These are phyloP conservation scores for Phaethon lepturus DNA, from an alignment of 2,113 vertebrate species.

Conservation along the genomic window DNA sequence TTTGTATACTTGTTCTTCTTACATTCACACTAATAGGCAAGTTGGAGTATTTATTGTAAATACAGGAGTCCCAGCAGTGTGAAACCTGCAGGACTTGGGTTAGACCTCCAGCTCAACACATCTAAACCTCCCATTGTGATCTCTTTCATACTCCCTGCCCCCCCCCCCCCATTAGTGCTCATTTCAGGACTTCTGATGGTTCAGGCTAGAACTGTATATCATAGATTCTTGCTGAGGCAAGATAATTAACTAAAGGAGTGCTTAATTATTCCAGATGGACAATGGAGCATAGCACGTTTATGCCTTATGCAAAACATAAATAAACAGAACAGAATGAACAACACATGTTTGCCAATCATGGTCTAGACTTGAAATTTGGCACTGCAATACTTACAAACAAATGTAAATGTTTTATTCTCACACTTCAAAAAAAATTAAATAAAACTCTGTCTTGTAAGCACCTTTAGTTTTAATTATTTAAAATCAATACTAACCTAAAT, in stretches of 20 bases:
- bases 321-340: slow-evolving; percentile 52
- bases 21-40: background rate
- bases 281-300: slow-evolving; percentile 27
- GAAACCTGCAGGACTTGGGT: background rate
- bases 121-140: background rate
- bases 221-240: background rate
- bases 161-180: background rate
- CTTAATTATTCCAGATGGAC: slow-evolving; percentile 44
- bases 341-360: background rate
- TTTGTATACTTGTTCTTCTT: background rate
- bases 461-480: slow-evolving; percentile 60
- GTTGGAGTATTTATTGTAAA: background rate
- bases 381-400: slow-evolving; percentile 43
- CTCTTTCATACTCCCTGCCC: background rate
- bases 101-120: background rate
- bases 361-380: slow-evolving; percentile 37
- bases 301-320: slow-evolving; percentile 56
- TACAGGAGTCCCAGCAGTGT: background rate
- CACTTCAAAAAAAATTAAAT: slow-evolving; percentile 76
- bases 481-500: slow-evolving; percentile 72
- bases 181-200: slow-evolving; percentile 5
- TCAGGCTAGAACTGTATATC: background rate
- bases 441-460: slow-evolving; percentile 76
- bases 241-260: slow-evolving; percentile 37
- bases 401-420: slow-evolving; percentile 38